A percentile compares a stretch with the other conserved stretches of the same genome.
Evolutionary conservation across 2,888 invertebrate species (phyloP).

Genomic region (Cephus runcator): DNA sequence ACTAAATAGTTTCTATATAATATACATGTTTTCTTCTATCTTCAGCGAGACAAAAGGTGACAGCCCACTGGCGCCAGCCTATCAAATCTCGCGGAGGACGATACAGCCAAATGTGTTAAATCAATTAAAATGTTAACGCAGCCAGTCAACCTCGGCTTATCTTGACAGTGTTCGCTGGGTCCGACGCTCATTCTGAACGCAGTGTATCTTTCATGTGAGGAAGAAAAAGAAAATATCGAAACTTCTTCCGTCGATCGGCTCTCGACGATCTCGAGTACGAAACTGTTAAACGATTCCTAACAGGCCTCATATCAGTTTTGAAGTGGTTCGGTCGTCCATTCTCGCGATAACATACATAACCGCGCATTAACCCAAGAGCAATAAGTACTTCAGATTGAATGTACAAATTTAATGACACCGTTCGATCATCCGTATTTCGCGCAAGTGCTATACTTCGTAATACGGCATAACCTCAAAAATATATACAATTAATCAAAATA

Average conservation of each 20-base stretch:
- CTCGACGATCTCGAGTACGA: constrained; percentile 13
- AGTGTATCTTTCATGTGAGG: constrained; percentile 3
- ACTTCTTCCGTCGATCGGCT: neutral
- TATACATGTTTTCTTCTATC: neutral
- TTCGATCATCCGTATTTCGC: neutral
- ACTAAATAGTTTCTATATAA: neutral
- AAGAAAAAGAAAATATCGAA: neutral
- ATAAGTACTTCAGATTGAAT: constrained; percentile 16
- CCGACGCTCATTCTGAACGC: constrained; percentile 1
- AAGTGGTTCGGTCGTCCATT: constrained; percentile 9
- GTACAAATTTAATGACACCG: neutral
- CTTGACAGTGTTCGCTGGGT: constrained; percentile 34
- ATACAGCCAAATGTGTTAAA: constrained; percentile 43
- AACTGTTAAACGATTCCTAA: constrained; percentile 16
- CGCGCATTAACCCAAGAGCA: neutral
- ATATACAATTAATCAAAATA: neutral
- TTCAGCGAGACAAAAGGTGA: constrained; percentile 36
- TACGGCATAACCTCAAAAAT: neutral
- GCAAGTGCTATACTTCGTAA: neutral
- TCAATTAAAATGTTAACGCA: constrained; percentile 46
- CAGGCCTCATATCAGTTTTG: constrained; percentile 7
- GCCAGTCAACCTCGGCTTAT: constrained; percentile 39
- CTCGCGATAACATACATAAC: neutral
- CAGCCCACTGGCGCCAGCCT: constrained; percentile 38
- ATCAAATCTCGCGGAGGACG: constrained; percentile 38